Percentiles rank a stretch among this genome's conserved stretches.
These are phyloP conservation scores for Cotesia typhae DNA, from an alignment of 1,140 invertebrate species.

Conservation along the genomic window DNA sequence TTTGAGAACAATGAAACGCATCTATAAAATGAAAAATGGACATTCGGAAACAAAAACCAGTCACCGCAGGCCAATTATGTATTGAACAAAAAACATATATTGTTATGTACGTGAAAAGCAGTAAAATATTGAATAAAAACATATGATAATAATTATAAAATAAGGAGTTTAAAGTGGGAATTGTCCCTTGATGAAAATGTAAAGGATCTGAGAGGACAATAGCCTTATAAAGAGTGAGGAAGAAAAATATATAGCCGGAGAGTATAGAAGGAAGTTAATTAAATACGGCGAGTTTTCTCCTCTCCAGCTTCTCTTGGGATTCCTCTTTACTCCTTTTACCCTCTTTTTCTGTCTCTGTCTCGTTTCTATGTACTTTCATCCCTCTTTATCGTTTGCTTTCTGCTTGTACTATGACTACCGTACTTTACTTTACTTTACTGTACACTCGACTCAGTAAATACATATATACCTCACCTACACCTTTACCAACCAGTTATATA, in stretches of 20 bases:
- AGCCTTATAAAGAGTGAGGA: conserved; percentile 7
- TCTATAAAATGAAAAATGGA: too few relatives aligned
- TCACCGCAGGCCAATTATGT: too few relatives aligned
- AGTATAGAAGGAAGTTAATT: conserved; percentile 25
- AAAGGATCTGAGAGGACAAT: conserved; percentile 22
- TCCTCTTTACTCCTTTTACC: neutral
- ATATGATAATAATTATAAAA: too few relatives aligned
- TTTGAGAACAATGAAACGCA: too few relatives aligned
- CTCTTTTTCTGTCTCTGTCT: conserved; percentile 7
- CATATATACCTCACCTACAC: too few relatives aligned
- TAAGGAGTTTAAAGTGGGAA: conserved; percentile 19
- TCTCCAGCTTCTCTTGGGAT: neutral
- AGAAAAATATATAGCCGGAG: too few relatives aligned
- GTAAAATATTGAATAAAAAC: neutral
- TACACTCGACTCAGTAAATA: neutral
- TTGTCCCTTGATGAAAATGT: conserved; percentile 24
- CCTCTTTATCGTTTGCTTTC: conserved; percentile 12
- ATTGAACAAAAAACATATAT: neutral
- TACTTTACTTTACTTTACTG: too few relatives aligned
- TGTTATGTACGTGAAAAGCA: too few relatives aligned
- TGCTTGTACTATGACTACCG: neutral
- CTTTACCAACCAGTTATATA: neutral
- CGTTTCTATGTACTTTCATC: too few relatives aligned
- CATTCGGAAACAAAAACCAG: too few relatives aligned
- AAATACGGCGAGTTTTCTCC: conserved; percentile 38